Percentiles rank a stretch among this genome's conserved stretches.
phyloP scores from a whole-genome alignment of 2,797 vertebrate species.

The Octomys mimax region DNA sequence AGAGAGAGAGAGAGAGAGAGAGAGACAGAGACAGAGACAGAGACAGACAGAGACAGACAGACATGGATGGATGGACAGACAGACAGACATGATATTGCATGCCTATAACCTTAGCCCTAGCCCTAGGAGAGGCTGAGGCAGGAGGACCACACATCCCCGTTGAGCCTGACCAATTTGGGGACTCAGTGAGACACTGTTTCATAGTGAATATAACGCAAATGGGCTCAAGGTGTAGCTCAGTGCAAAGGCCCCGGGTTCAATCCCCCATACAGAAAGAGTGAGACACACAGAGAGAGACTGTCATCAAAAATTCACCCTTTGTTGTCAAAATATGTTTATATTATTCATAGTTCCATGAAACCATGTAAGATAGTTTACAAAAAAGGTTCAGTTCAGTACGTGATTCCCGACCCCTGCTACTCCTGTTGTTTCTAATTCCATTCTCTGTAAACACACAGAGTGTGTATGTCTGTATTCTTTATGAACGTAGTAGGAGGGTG shows the following conservation, averaged over 20 bases:
- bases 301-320: not conserved
- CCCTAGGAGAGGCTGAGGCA: not conserved
- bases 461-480: not conserved
- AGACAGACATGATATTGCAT: not conserved
- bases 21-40: no score
- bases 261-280: not conserved
- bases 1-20: no score
- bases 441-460: rapidly evolving
- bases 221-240: not conserved
- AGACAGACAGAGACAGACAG: not conserved
- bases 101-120: not conserved
- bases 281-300: not conserved
- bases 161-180: not conserved
- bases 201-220: not conserved
- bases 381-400: not conserved
- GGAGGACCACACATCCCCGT: not conserved
- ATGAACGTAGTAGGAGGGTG: not conserved
- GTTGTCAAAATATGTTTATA: not conserved
- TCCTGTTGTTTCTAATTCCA: not conserved
- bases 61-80: not conserved
- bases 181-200: not conserved
- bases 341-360: not conserved
- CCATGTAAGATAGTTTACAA: not conserved
- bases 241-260: not conserved
- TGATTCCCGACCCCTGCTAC: not conserved